Conservation (phyloP, 53 echinoderm and acorn worm genomes). For the Temnopleurus reevesii region DNA sequence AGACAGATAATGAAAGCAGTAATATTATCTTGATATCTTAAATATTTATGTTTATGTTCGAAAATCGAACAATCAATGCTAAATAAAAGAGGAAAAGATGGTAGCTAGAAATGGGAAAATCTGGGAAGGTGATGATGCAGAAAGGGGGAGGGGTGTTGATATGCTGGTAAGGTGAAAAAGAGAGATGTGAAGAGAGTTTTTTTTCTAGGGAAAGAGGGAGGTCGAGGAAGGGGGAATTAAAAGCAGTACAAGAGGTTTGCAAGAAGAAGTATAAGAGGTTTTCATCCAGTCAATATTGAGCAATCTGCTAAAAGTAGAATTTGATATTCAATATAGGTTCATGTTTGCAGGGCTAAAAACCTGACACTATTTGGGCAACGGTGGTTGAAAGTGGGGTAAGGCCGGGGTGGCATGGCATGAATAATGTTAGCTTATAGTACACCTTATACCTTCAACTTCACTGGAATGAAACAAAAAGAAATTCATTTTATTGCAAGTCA, state of each 20-base stretch:
- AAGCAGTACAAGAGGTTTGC: not conserved
- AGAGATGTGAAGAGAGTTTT: not conserved
- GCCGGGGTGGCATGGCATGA: not conserved
- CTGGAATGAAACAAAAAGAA: too few relatives aligned
- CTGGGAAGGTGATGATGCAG: not conserved
- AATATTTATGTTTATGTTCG: too few relatives aligned
- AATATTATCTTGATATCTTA: too few relatives aligned
- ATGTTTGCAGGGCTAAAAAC: conserved; percentile 40
- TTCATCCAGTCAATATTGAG: conserved; percentile 27
- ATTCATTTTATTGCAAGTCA: too few relatives aligned
- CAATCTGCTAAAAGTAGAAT: conserved; percentile 36
- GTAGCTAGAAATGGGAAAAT: not conserved
- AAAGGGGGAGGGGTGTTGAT: not conserved
- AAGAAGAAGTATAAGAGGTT: not conserved
- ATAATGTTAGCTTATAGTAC: conserved; percentile 40
- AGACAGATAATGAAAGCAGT: not conserved
- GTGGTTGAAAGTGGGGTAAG: conserved; percentile 22
- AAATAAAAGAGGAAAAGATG: not conserved
- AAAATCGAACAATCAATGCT: not conserved
- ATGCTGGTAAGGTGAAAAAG: not conserved
- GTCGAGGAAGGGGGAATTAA: not conserved
- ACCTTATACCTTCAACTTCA: too few relatives aligned
- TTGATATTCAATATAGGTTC: conserved; percentile 37
- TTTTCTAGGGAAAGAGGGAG: not conserved
- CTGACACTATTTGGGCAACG: conserved; percentile 35